Conservation (phyloP, 2,888 invertebrate species). For the Gortyna flavago region DNA sequence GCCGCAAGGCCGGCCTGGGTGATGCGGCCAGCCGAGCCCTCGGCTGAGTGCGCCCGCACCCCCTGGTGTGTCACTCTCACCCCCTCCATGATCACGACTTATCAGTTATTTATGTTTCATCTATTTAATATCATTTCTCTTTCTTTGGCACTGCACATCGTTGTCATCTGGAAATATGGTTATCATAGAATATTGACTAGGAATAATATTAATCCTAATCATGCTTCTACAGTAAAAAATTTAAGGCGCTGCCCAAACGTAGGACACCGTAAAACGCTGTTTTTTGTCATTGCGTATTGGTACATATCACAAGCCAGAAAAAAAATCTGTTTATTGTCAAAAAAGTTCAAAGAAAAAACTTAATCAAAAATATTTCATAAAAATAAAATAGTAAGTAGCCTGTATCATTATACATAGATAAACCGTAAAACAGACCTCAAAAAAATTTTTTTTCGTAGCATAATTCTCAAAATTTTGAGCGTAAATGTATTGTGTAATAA, state of each 20-base stretch:
- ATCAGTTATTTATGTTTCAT: conserved; percentile 66
- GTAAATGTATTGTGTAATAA: too few species aligned
- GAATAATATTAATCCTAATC: conserved; percentile 33
- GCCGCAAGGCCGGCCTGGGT: conserved; percentile 96
- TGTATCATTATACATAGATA: too few species aligned
- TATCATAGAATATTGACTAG: conserved; percentile 53
- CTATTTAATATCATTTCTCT: conserved; percentile 69
- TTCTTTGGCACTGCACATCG: conserved; percentile 77
- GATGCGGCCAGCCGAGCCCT: conserved; percentile 91
- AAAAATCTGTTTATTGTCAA: neutral
- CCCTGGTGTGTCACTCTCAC: conserved; percentile 91
- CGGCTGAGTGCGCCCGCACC: conserved; percentile 89
- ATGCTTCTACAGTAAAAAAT: neutral
- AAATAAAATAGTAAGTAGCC: neutral
- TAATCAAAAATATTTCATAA: neutral
- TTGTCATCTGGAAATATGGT: conserved; percentile 77
- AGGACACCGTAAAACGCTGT: neutral
- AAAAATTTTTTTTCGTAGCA: neutral
- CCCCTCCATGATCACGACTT: conserved; percentile 83
- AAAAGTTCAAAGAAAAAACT: neutral
- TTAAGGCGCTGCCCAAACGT: neutral
- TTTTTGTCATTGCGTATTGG: neutral
- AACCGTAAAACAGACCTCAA: neutral
- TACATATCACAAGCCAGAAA: neutral
- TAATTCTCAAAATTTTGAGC: neutral